Conservation (phyloP, 2,797 vertebrate genomes). For the Chrosomus eos region DNA sequence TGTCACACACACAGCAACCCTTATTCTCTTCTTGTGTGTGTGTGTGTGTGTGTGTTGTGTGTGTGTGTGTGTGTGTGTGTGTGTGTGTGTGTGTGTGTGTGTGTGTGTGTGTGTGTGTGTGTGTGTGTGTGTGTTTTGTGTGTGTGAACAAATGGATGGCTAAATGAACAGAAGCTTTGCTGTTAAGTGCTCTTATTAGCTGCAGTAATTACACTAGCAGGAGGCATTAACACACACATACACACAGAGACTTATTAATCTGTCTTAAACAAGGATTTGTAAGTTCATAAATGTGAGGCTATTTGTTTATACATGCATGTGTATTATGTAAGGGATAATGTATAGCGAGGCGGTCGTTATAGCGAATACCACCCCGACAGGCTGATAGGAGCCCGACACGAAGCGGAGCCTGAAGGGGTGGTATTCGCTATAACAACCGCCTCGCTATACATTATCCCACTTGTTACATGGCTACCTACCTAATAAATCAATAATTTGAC, state of each 20-base stretch:
- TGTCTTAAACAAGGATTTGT: slow-evolving; percentile 18
- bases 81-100: slow-evolving; percentile 61
- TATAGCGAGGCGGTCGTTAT: too few relatives aligned
- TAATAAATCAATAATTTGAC: too few relatives aligned
- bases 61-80: not conserved
- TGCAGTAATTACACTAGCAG: slow-evolving; percentile 79
- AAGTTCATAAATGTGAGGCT: not conserved
- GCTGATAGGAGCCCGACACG: too few relatives aligned
- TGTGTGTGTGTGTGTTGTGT: slow-evolving; percentile 29
- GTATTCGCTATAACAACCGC: too few relatives aligned
- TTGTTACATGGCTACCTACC: too few relatives aligned
- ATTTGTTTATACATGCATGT: not conserved
- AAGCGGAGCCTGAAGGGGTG: too few relatives aligned
- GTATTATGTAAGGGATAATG: too few relatives aligned
- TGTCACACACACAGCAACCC: slow-evolving; percentile 33
- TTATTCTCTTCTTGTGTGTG: not conserved
- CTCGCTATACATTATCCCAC: too few relatives aligned
- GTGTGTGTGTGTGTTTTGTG: slow-evolving; percentile 64
- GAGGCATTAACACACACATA: slow-evolving; percentile 68
- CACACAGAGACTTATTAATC: slow-evolving; percentile 24
- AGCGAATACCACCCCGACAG: too few relatives aligned
- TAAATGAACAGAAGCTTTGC: slow-evolving; percentile 78
- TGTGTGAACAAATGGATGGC: slow-evolving; percentile 62
- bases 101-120: slow-evolving; percentile 48
- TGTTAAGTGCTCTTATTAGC: slow-evolving; percentile 83